phyloP scores from a whole-genome alignment of 2,888 invertebrate species.

The Pristionchus entomophagus region DNA sequence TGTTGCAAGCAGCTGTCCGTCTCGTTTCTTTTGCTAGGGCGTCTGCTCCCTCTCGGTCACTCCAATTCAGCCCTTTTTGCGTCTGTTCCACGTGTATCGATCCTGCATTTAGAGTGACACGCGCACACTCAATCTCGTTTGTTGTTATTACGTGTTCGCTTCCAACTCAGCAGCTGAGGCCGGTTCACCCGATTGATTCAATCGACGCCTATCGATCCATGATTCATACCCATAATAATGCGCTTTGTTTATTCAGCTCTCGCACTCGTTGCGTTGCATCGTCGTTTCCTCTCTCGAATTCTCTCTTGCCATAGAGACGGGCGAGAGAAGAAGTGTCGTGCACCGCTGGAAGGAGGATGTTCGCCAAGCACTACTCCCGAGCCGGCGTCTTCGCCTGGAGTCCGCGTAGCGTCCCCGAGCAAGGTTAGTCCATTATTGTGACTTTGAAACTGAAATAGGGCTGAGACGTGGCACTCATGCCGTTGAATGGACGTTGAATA shows the following conservation, averaged over 20 bases:
- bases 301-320: neutral
- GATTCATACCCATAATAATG: neutral
- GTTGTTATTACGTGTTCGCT: neutral
- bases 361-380: conserved; percentile 57
- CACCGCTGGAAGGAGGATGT: conserved; percentile 50
- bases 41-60: neutral
- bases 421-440: neutral
- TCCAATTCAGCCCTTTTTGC: neutral
- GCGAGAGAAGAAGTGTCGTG: neutral
- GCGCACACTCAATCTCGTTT: neutral
- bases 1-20: neutral
- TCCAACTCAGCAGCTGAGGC: conserved; percentile 7
- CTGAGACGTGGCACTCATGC: no score
- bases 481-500: no score
- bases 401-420: conserved; percentile 45
- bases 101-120: neutral
- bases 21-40: neutral
- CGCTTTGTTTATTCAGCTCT: conserved; percentile 38
- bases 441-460: no score
- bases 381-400: conserved; percentile 57
- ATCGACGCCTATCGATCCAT: conserved; percentile 5
- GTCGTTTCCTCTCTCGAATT: neutral
- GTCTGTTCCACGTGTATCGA: conserved; percentile 39
- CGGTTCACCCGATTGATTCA: neutral
- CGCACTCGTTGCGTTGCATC: conserved; percentile 3